Base-by-base conservation (phyloP, 2,113 vertebrate species). In the Poecilia latipinna region DNA sequence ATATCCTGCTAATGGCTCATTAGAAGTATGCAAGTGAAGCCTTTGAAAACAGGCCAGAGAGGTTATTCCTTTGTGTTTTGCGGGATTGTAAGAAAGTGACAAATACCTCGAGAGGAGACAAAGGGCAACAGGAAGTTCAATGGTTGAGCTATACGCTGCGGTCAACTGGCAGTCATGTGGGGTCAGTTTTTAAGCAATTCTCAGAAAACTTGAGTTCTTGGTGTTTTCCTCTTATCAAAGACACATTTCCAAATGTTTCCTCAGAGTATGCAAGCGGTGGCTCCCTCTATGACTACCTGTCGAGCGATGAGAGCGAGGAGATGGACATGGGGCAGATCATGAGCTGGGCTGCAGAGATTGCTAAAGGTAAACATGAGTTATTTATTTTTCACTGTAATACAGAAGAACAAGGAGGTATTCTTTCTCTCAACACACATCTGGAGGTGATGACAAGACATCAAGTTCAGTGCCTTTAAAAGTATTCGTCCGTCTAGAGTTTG, bases 311-410 rank as follows among this genome's bases (percentile, higher is more conserved):
- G 88, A 99, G 98, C 84, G 96, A 99, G 87, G 95, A 96, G 75
- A 99, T 99, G 96, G 96, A 98, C 91, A 98, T 99, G 95, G 95
- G 95, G 51, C 97, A 99, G 80, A 96, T 99, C 65, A 99, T 99
- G 97, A 97, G 97, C 0, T 99, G 98, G 98, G 96, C 97, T 84
- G 96, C 94, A 51, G 96, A 99, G 70, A 98, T 99, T 64, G 98
- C 97, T 84, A 98, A 97, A 97, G 98, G 98, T 99, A 93, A 72
- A 39, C 51, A 2, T 78, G 19, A 77, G 11, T 70, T 2, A 12
- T 15, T 8, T 29, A 29, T 33, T 12, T n/a, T 70, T 70, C 3
- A 70, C n/a, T 7, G 35, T 17, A 33, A 35, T 4, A 31, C 19
- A 54, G 17, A 54, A 57, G 8, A 32, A 44, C 12, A 10, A 66